A percentile compares a stretch with the other conserved stretches of the same genome.
These are phyloP conservation scores for Hydrochoerus hydrochaeris DNA, from an alignment of 2,113 vertebrate species.

Conservation along the genomic window DNA sequence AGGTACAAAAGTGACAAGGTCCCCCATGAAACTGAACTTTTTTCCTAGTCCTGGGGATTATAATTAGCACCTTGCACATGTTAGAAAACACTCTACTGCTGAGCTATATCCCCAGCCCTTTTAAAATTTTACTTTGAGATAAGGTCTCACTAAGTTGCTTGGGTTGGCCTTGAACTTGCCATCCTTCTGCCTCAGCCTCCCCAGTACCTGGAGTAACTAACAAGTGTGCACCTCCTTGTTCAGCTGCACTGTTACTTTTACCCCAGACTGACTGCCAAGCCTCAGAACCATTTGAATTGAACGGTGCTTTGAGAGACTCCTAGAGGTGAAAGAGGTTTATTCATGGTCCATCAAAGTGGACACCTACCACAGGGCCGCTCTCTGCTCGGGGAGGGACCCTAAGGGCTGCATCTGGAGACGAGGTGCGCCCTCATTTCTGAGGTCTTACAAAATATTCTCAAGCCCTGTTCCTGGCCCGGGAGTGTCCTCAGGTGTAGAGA, in stretches of 20 bases:
- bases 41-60: neutral
- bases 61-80: neutral
- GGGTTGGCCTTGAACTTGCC: neutral
- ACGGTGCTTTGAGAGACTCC: neutral
- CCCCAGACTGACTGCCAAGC: neutral
- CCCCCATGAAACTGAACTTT: neutral
- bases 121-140: neutral
- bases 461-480: neutral
- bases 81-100: neutral
- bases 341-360: neutral
- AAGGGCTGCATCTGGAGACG: neutral
- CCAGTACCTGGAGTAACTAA: neutral
- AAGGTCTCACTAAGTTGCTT: neutral
- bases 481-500: neutral
- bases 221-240: neutral
- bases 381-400: neutral
- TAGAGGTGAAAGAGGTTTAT: neutral
- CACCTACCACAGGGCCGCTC: neutral
- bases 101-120: neutral
- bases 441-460: neutral
- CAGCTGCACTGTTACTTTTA: neutral
- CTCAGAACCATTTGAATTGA: neutral
- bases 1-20: neutral
- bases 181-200: neutral
- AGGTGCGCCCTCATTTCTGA: neutral